These are phyloP conservation scores for Arrhopalites spinosus DNA, from an alignment of 2,888 invertebrate genomes.

Conservation along the genomic window DNA sequence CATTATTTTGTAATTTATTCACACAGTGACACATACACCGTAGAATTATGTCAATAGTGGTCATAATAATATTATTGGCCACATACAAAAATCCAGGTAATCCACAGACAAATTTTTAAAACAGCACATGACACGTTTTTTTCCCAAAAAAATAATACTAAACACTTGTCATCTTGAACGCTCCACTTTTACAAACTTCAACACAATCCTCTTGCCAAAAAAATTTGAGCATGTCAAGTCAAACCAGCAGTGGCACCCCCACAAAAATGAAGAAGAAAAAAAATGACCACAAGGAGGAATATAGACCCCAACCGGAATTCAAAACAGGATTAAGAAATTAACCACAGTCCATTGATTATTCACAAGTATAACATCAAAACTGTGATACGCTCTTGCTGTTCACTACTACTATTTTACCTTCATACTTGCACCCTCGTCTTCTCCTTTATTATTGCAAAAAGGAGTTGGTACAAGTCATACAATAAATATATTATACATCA, in stretches of 20 bases:
- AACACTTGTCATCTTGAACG: too few relatives aligned
- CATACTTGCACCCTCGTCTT: slow-evolving; percentile 2
- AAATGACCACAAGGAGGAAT: background rate
- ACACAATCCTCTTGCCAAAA: too few relatives aligned
- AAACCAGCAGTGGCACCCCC: too few relatives aligned
- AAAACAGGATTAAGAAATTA: slow-evolving; percentile 1
- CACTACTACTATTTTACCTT: background rate
- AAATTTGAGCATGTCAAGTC: too few relatives aligned
- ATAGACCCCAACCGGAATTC: slow-evolving; percentile 13
- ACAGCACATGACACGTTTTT: background rate
- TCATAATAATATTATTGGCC: background rate
- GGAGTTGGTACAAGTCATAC: background rate
- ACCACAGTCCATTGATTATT: background rate
- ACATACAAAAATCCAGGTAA: background rate
- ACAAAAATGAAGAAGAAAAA: background rate
- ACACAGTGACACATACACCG: background rate
- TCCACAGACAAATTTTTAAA: background rate
- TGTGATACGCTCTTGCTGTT: background rate
- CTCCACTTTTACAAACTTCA: too few relatives aligned
- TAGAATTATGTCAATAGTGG: background rate
- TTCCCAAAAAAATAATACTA: too few relatives aligned
- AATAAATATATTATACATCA: too few relatives aligned
- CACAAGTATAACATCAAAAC: too few relatives aligned
- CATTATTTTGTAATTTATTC: background rate
- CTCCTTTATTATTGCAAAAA: background rate